phyloP scores from a whole-genome alignment of 2,113 vertebrate genomes.

The Pluvianellus socialis region DNA sequence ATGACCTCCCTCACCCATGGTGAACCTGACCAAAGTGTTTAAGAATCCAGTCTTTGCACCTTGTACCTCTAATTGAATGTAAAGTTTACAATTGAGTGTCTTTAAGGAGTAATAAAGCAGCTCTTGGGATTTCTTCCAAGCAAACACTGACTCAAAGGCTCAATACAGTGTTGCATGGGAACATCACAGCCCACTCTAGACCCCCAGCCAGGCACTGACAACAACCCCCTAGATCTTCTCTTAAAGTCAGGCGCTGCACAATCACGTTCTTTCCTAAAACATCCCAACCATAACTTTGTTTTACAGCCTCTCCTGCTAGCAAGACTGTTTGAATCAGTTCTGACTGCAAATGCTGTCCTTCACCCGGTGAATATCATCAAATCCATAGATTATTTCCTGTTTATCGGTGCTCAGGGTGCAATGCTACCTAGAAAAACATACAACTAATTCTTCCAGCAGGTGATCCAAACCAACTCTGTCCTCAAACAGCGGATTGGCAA shows the following conservation, averaged over 20 bases:
- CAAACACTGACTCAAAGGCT: not conserved
- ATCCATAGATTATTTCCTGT: not conserved
- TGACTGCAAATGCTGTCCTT: not conserved
- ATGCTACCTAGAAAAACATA: not conserved
- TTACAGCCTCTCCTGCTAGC: not conserved
- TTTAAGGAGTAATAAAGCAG: not conserved
- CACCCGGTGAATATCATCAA: not conserved
- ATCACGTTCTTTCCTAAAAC: not conserved
- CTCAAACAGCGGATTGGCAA: not conserved
- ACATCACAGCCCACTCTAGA: not conserved
- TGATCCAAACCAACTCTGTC: not conserved
- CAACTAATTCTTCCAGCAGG: not conserved
- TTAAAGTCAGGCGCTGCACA: not conserved
- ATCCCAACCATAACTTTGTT: not conserved
- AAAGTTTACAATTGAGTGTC: not conserved
- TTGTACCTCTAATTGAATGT: not conserved
- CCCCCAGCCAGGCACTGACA: not conserved
- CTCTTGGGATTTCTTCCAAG: not conserved
- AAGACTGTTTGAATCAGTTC: not conserved
- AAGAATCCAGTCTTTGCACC: not conserved
- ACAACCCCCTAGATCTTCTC: not conserved
- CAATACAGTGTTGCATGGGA: not conserved
- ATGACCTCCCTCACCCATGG: rapidly evolving
- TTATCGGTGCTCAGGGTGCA: not conserved
- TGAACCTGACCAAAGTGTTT: not conserved